Evolutionary conservation across 2,113 vertebrate species (phyloP), one percentile per base, ranked within the genome.

Genomic region (Gracilinanus agilis): DNA sequence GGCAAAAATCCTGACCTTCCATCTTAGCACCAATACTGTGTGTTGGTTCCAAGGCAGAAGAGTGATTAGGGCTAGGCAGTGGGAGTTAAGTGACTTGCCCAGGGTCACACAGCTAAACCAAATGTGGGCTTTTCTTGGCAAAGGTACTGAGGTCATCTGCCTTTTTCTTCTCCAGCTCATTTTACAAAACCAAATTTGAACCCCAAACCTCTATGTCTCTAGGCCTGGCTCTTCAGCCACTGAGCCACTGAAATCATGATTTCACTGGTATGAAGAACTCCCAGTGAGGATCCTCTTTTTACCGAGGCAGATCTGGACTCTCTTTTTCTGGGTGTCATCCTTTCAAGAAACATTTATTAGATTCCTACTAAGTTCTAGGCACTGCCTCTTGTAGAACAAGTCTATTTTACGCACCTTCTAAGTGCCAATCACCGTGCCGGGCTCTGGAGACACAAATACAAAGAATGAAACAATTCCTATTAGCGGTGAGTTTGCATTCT

Each of bases 271-370:
- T 83, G 19, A 75, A 83, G n/a, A 75, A 6, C n/a, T 83, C 67
- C n/a, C n/a, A 40, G 67, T 40, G n/a, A 83, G n/a, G 19, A 40
- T 83, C 16, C n/a, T 40, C 19, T 2, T 83, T 40, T 40, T 83
- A 83, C 19, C 1, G 40, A 83, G 13, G 61, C 61, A 75, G 34
- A 75, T n/a, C 34, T 5, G 49, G 92, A 93, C 54, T 93, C 55
- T 96, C 53, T 94, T 94, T 96, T 89, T 90, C 93, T 98, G 96
- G 96, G 95, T 93, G 96, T 58, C 12, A 67, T 67, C 13, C 91
- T 91, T 97, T 53, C 0, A 24, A 44, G 55, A 55, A 91, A 88
- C 93, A 54, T 93, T 95, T 13, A 34, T 29, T 67, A 61, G 27
- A 23, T 75, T 75, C 67, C 13, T 75, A 75, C 13, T 19, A 75